phyloP scores from a whole-genome alignment of 2,888 invertebrate species.

The Gari tellinella region DNA sequence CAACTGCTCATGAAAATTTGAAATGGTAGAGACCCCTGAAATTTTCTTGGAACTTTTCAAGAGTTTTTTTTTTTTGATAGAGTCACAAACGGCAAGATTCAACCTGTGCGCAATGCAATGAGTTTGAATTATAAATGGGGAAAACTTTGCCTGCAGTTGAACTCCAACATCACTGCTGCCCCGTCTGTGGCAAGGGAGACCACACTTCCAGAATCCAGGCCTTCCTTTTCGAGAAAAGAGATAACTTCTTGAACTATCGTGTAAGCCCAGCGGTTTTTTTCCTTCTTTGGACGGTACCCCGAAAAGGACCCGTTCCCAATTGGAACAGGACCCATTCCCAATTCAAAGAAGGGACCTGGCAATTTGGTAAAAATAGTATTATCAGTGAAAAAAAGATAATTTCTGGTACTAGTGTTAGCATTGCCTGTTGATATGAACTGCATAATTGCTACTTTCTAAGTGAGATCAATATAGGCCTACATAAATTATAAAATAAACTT shows the following conservation, averaged over 20 bases:
- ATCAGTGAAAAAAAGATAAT: too few species aligned
- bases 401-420: too few species aligned
- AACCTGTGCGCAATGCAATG: slow-evolving; percentile 19
- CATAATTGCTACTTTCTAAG: too few species aligned
- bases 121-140: slow-evolving; percentile 6
- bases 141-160: background rate
- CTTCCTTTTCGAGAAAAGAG: background rate
- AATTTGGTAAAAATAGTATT: too few species aligned
- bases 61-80: slow-evolving; percentile 55
- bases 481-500: too few species aligned
- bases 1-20: slow-evolving; percentile 41
- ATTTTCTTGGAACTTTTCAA: slow-evolving; percentile 16
- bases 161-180: slow-evolving; percentile 15
- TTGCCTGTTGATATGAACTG: too few species aligned
- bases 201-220: slow-evolving; percentile 19
- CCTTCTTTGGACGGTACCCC: too few species aligned
- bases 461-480: too few species aligned
- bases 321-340: too few species aligned
- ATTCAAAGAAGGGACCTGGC: too few species aligned
- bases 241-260: slow-evolving; percentile 21
- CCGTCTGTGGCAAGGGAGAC: slow-evolving; percentile 44
- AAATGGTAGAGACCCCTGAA: slow-evolving; percentile 30
- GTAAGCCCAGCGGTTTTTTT: too few species aligned
- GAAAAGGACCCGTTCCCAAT: too few species aligned
- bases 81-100: slow-evolving; percentile 41